phyloP scores from a whole-genome alignment of 2,113 vertebrate genomes.

The Stegostoma tigrinum region DNA sequence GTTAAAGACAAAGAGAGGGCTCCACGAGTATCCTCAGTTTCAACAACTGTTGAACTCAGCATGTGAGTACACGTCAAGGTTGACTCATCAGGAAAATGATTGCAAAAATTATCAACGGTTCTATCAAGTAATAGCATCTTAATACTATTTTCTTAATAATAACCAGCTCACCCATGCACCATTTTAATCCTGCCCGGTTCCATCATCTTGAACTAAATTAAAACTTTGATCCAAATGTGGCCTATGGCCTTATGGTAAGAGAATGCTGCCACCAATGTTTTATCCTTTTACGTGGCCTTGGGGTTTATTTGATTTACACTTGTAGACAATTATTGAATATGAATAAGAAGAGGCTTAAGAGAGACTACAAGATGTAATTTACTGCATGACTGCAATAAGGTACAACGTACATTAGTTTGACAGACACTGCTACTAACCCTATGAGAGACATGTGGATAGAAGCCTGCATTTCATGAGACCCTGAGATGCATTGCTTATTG shows the following conservation, averaged over 20 bases:
- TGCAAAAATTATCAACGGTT: background rate
- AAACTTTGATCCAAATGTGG: background rate
- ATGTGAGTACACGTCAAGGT: background rate
- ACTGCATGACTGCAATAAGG: too few species aligned
- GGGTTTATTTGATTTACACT: too few species aligned
- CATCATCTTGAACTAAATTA: background rate
- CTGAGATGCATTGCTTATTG: too few species aligned
- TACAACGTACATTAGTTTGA: too few species aligned
- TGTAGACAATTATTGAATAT: too few species aligned
- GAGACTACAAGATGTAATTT: too few species aligned
- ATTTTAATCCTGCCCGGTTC: background rate
- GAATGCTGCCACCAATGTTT: background rate
- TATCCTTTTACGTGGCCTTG: too few species aligned
- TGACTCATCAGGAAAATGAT: background rate
- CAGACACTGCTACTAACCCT: too few species aligned
- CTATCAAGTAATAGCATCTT: background rate
- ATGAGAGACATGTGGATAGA: too few species aligned
- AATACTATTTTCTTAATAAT: background rate
- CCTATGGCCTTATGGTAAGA: background rate
- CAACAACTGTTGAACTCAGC: background rate
- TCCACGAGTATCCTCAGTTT: background rate
- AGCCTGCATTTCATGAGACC: too few species aligned
- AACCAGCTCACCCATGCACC: background rate
- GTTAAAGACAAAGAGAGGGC: background rate
- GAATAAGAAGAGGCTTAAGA: too few species aligned